These are phyloP conservation scores for Ivindomyrus marchei DNA, from an alignment of 2,113 vertebrate species.

Conservation along the genomic window DNA sequence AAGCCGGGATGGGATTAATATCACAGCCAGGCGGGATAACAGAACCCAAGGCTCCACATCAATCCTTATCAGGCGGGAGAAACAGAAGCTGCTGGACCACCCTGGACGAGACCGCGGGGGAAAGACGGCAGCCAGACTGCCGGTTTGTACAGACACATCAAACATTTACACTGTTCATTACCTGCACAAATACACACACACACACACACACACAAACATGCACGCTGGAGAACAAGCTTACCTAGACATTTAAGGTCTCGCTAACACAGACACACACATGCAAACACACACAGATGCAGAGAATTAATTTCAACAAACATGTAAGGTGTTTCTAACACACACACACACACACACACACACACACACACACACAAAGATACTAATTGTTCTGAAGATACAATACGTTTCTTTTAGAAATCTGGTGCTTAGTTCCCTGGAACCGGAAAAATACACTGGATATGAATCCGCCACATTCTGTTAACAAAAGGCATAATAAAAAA, in stretches of 20 bases:
- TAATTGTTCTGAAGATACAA: not conserved
- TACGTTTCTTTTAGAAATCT: not conserved
- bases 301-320: not conserved
- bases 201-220: not conserved
- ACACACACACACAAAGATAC: not conserved
- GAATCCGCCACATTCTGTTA: not conserved
- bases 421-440: not conserved
- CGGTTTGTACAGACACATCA: not conserved
- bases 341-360: not conserved
- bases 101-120: not conserved
- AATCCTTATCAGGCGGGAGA: not conserved
- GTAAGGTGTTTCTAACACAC: not conserved
- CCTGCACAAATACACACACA: not conserved
- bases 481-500: not conserved
- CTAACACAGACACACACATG: not conserved
- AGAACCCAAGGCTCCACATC: not conserved
- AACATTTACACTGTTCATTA: conserved; percentile 11
- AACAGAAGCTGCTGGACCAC: not conserved
- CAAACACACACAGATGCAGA: not conserved
- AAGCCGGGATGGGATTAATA: not conserved
- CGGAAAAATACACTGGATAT: not conserved
- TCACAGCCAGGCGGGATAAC: not conserved
- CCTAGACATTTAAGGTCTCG: not conserved
- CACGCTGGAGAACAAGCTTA: not conserved
- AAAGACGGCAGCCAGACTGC: not conserved